Conservation (phyloP, 1,140 invertebrate species). For the Dendroctonus valens region DNA sequence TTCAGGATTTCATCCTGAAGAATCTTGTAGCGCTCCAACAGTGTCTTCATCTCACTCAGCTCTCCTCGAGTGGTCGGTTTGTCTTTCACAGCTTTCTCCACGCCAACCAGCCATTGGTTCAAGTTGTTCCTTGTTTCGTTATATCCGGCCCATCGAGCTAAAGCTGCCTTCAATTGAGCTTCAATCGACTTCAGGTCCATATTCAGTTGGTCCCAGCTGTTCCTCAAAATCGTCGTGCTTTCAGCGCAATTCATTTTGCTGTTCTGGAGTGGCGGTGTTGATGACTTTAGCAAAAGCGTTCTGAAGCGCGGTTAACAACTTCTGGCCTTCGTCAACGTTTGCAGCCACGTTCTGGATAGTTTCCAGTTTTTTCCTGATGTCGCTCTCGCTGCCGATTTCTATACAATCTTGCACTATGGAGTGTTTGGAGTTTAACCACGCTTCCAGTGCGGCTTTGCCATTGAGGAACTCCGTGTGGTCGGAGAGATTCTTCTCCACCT, state of each 20-base stretch:
- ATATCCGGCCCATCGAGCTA: conserved; percentile 80
- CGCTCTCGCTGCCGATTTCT: conserved; percentile 74
- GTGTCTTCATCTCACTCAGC: conserved; percentile 86
- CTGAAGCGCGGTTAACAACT: conserved; percentile 74
- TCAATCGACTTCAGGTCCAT: conserved; percentile 77
- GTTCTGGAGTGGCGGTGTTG: conserved; percentile 74
- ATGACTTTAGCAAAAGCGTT: conserved; percentile 83
- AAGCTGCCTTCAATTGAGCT: conserved; percentile 71
- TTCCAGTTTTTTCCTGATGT: conserved; percentile 81
- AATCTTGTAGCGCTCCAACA: conserved; percentile 81
- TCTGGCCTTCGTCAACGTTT: conserved; percentile 81
- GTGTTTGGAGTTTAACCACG: conserved; percentile 76
- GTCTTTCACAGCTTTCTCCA: conserved; percentile 62
- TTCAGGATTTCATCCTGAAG: conserved; percentile 71
- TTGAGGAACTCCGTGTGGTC: conserved; percentile 88
- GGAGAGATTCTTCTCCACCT: conserved; percentile 82
- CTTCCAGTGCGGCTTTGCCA: conserved; percentile 76
- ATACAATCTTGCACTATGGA: conserved; percentile 78
- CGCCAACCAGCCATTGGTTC: conserved; percentile 69
- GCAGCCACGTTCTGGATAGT: conserved; percentile 71
- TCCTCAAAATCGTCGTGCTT: conserved; percentile 70
- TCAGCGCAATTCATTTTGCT: conserved; percentile 74
- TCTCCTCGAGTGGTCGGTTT: conserved; percentile 74
- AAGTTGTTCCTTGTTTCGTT: conserved; percentile 67
- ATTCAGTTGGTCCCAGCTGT: conserved; percentile 80